phyloP scores from a whole-genome alignment of 2,113 vertebrate genomes.

The Nothocercus nigrocapillus region DNA sequence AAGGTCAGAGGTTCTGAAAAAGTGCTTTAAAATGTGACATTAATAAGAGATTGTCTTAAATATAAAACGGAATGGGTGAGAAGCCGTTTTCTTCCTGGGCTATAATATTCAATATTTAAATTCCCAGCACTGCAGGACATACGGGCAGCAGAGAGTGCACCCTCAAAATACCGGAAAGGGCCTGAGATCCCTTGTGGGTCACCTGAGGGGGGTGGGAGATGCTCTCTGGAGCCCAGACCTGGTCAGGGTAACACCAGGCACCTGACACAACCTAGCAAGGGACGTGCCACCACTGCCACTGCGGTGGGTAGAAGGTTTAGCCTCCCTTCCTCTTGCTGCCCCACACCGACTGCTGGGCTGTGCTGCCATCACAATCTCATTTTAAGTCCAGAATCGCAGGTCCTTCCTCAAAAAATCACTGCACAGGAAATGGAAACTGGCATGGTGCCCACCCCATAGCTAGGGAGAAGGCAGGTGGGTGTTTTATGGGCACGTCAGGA shows the following conservation, averaged over 20 bases:
- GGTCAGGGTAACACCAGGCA: background rate
- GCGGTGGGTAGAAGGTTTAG: background rate
- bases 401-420: background rate
- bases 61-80: background rate
- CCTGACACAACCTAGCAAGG: background rate
- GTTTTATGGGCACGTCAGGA: background rate
- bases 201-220: background rate
- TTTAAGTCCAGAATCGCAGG: background rate
- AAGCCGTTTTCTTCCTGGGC: background rate
- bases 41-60: background rate
- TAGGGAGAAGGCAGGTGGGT: background rate
- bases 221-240: background rate
- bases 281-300: background rate
- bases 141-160: background rate
- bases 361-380: background rate
- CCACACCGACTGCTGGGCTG: rapidly evolving
- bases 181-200: rapidly evolving
- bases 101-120: background rate
- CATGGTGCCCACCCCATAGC: background rate
- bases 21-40: background rate
- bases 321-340: background rate
- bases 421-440: background rate
- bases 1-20: background rate
- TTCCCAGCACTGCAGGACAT: background rate
- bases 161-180: background rate